A percentile compares a stretch with the other conserved stretches of the same genome.
Conservation (phyloP, 1,140 invertebrate species). For the Gyrodactylus salaris region DNA sequence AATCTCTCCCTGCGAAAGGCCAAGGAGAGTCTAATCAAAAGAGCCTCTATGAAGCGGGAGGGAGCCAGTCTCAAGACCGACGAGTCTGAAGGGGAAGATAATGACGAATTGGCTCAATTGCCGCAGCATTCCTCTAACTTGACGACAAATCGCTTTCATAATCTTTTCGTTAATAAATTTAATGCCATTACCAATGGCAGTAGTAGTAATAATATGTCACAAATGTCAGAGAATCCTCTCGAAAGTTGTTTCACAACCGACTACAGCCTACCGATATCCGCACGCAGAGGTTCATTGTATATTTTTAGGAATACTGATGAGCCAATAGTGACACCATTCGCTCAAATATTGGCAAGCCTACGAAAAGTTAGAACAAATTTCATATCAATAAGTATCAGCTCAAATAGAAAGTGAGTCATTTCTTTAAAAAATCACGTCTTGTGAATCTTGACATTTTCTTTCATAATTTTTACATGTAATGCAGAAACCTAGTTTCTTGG, state of each 20-base stretch:
- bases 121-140: neutral
- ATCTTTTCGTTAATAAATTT: neutral
- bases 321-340: slow-evolving; percentile 3
- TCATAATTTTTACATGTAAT: too few relatives aligned
- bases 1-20: neutral
- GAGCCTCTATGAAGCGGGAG: neutral
- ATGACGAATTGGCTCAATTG: neutral
- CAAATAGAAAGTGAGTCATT: neutral
- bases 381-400: neutral
- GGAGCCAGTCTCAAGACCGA: neutral
- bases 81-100: neutral
- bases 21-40: neutral
- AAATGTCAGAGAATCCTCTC: neutral
- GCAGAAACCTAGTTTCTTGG: too few relatives aligned
- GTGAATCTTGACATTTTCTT: too few relatives aligned
- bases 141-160: neutral
- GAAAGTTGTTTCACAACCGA: neutral
- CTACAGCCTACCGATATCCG: neutral
- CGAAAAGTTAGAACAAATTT: slow-evolving; percentile 1
- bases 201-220: too few relatives aligned
- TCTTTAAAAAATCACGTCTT: too few relatives aligned
- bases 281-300: slow-evolving; percentile 5
- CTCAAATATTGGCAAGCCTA: slow-evolving; percentile 2
- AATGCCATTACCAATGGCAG: neutral
- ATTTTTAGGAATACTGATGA: slow-evolving; percentile 8